Conservation (phyloP, 2,888 invertebrate genomes). For the Aphodius granarius region DNA sequence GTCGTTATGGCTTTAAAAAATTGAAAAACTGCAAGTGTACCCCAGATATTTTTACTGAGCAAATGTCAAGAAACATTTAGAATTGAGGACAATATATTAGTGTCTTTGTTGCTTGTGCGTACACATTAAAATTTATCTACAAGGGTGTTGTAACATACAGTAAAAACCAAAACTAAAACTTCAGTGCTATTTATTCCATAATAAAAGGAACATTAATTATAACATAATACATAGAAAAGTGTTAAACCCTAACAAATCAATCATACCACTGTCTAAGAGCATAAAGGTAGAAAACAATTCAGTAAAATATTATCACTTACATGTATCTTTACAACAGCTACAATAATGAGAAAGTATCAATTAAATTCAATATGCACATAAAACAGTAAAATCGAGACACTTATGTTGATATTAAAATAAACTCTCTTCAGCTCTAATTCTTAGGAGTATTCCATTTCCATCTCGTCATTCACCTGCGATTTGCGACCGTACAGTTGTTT, state of each 20-base stretch:
- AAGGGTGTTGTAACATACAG: no score
- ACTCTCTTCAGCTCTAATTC: neutral
- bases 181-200: neutral
- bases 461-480: slow-evolving; percentile 60
- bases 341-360: neutral
- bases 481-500: slow-evolving; percentile 65
- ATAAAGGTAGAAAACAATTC: neutral
- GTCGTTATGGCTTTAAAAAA: no score
- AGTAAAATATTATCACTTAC: neutral
- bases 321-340: neutral
- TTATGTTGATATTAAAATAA: neutral
- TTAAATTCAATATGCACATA: neutral
- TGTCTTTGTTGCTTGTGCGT: no score
- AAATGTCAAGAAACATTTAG: no score
- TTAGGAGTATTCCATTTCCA: slow-evolving; percentile 53
- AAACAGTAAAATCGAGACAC: neutral
- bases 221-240: neutral
- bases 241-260: neutral
- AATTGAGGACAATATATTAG: no score
- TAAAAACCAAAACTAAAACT: neutral
- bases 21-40: no score
- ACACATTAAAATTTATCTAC: no score
- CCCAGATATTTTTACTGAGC: no score
- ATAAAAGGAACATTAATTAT: neutral
- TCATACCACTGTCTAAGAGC: neutral